Evolutionary conservation across 2,797 vertebrate species (phyloP).

Genomic region (Micropoecilia bifurca): DNA sequence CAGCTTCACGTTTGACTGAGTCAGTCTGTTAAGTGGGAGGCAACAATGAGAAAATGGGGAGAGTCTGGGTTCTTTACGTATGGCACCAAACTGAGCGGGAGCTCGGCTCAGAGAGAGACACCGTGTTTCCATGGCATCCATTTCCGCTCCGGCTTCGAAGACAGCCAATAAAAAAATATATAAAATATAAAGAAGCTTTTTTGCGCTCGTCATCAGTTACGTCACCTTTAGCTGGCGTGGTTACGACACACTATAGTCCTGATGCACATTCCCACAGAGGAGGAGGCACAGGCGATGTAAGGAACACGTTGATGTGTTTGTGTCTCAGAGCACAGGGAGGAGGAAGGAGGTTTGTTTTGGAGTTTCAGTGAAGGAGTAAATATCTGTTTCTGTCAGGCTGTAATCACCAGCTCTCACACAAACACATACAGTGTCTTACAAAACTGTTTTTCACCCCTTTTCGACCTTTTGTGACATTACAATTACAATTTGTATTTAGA

Average conservation of each 20-base stretch:
- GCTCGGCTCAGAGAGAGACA: constrained; percentile 25
- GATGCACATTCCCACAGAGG: constrained; percentile 25
- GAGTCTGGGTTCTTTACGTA: constrained; percentile 42
- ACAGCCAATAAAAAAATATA: constrained; percentile 11
- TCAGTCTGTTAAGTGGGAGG: constrained; percentile 44
- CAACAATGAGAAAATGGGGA: constrained; percentile 16
- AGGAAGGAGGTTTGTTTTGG: constrained; percentile 60
- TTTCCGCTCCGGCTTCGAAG: constrained; percentile 49
- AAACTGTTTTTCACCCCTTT: background rate
- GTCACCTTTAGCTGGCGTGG: constrained; percentile 51
- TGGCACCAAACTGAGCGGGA: constrained; percentile 31
- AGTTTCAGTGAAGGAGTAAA: constrained; percentile 37
- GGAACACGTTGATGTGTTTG: background rate
- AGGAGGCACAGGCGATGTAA: constrained; percentile 5
- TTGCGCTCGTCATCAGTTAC: constrained; percentile 39
- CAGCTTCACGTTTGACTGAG: constrained; percentile 31
- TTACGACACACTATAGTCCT: constrained; percentile 23
- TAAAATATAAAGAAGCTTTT: constrained; percentile 14
- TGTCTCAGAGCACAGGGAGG: constrained; percentile 17
- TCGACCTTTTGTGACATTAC: background rate
- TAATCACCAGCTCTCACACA: constrained; percentile 39
- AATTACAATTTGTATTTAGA: background rate
- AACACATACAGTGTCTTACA: background rate
- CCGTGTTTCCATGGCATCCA: constrained; percentile 69
- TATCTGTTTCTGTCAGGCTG: constrained; percentile 28